phyloP scores from a whole-genome alignment of 2,113 vertebrate species.

The Chroicocephalus ridibundus region DNA sequence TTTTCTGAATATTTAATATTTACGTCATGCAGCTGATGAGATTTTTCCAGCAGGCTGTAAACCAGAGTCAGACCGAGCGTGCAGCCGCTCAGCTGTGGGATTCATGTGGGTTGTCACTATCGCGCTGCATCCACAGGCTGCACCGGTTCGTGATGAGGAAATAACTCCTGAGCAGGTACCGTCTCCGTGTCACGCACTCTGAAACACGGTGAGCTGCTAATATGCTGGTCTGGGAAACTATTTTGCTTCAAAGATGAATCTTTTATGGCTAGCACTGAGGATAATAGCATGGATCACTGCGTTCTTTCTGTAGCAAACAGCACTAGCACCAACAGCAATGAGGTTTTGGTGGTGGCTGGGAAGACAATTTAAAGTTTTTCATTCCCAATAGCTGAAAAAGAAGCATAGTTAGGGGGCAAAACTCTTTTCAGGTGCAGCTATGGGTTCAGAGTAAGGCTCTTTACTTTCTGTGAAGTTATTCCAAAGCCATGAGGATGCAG shows the following conservation, averaged over 20 bases:
- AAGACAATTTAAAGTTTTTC: neutral
- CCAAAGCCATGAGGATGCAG: neutral
- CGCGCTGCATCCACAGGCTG: neutral
- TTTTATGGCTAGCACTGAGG: neutral
- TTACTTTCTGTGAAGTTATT: neutral
- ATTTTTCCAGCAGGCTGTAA: neutral
- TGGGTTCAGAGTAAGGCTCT: neutral
- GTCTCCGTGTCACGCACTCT: accelerated
- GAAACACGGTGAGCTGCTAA: neutral
- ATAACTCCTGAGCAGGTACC: neutral
- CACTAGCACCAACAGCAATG: neutral
- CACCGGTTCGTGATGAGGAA: neutral
- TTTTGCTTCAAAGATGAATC: neutral
- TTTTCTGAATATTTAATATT: slow-evolving; percentile 47
- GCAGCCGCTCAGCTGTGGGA: neutral
- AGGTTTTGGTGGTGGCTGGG: neutral
- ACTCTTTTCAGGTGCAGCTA: neutral
- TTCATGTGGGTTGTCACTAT: neutral
- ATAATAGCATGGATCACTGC: neutral
- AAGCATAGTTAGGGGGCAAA: neutral
- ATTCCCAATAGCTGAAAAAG: neutral
- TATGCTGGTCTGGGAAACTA: neutral
- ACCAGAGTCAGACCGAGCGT: neutral
- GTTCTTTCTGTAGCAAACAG: neutral
- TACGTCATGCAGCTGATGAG: slow-evolving; percentile 30